Conservation (phyloP, 2,888 invertebrate species). For the Stratiomys singularior region DNA sequence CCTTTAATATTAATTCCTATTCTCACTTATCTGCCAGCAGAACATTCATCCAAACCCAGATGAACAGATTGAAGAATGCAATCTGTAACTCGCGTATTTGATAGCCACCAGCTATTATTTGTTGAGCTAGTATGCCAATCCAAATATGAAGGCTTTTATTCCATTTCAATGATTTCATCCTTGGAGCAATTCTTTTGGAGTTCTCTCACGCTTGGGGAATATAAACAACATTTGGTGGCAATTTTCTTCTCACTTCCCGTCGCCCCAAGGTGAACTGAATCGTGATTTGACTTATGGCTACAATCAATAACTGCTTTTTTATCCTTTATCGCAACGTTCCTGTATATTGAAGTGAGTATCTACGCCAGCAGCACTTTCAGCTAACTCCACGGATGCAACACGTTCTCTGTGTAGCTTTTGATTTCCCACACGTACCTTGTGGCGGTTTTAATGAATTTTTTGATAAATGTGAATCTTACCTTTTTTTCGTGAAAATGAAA, state of each 20-base stretch:
- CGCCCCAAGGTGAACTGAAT: no score
- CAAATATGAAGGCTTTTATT: not conserved
- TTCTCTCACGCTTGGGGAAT: not conserved
- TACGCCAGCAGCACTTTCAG: no score
- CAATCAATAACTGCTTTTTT: no score
- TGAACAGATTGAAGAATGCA: no score
- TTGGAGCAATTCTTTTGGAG: not conserved
- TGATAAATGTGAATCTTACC: constrained; percentile 44
- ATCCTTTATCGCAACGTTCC: no score
- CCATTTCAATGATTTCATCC: not conserved
- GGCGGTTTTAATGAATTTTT: constrained; percentile 42
- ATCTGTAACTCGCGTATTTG: constrained; percentile 1
- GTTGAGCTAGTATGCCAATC: not conserved
- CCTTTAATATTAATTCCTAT: no score
- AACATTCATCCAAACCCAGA: no score
- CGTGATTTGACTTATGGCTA: no score
- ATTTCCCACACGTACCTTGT: constrained; percentile 3
- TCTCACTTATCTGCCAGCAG: no score
- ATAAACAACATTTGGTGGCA: not conserved
- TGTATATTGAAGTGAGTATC: no score
- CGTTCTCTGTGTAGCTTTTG: not conserved
- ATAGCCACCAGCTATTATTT: not conserved
- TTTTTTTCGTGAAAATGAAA: not conserved
- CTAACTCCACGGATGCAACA: no score
- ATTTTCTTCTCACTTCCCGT: not conserved